Evolutionary conservation across 1,140 invertebrate genomes (phyloP).

Genomic region (Caenorhabditis tropicalis): DNA sequence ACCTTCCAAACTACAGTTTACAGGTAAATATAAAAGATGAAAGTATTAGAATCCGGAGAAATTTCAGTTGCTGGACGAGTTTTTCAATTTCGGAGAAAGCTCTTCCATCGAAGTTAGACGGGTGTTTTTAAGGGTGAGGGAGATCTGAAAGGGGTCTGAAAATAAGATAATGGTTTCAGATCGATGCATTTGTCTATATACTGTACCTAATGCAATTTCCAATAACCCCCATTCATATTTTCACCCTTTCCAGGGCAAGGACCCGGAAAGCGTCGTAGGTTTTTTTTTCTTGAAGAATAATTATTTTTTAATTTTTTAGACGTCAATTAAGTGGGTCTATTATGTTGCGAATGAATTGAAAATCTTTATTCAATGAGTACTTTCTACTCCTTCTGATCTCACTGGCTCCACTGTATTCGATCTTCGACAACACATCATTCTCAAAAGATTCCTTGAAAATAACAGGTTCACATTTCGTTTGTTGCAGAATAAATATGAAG

Average conservation of each 20-base stretch:
- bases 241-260: background rate
- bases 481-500: background rate
- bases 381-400: background rate
- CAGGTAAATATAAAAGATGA: background rate
- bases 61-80: constrained; percentile 16
- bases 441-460: background rate
- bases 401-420: background rate
- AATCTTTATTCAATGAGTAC: background rate
- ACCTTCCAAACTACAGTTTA: constrained; percentile 19
- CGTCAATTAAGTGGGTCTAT: background rate
- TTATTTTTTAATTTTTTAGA: background rate
- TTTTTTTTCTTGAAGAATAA: background rate
- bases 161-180: too few relatives aligned
- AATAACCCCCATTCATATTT: background rate
- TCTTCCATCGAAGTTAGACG: background rate
- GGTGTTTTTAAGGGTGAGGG: background rate
- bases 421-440: background rate
- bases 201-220: constrained; percentile 18
- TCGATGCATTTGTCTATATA: constrained; percentile 4
- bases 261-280: background rate
- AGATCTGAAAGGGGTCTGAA: too few relatives aligned
- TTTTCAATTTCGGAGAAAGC: constrained; percentile 11
- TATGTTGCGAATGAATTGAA: background rate
- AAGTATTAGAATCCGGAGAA: too few relatives aligned
- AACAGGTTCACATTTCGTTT: background rate